These are phyloP conservation scores for Ceramica pisi DNA, from an alignment of 2,888 invertebrate genomes.

Conservation along the genomic window DNA sequence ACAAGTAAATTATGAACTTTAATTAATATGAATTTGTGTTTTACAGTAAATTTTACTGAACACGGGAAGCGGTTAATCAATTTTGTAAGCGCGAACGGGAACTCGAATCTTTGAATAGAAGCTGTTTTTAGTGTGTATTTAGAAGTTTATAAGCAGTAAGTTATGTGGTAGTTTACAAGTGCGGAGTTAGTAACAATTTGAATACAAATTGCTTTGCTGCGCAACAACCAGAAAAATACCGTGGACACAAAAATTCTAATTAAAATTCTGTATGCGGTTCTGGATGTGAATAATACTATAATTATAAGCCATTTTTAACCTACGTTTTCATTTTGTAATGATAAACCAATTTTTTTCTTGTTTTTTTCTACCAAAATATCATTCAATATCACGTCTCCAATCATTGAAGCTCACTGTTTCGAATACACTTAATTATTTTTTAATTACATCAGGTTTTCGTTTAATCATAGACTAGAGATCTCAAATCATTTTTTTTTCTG, in stretches of 20 bases:
- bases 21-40: conserved; percentile 84
- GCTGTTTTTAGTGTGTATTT: conserved; percentile 43
- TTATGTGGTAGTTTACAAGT: conserved; percentile 55
- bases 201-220: conserved; percentile 61
- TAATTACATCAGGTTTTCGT: conserved; percentile 54
- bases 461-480: conserved; percentile 52
- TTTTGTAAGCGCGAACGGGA: conserved; percentile 62
- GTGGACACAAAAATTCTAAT: conserved; percentile 31
- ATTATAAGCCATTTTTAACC: conserved; percentile 14
- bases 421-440: conserved; percentile 55
- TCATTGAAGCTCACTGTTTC: conserved; percentile 37
- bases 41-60: conserved; percentile 79
- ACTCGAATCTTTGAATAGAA: conserved; percentile 53
- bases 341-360: too few relatives aligned
- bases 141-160: conserved; percentile 55
- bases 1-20: conserved; percentile 83
- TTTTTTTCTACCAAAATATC: conserved; percentile 1
- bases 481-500: conserved; percentile 46
- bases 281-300: conserved; percentile 9
- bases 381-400: conserved; percentile 6
- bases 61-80: conserved; percentile 76
- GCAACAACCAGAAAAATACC: conserved; percentile 55
- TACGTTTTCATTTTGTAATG: neutral
- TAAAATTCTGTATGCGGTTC: conserved; percentile 33
- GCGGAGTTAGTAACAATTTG: conserved; percentile 52